phyloP scores from a whole-genome alignment of 2,888 invertebrate species.

The Thyatira batis region DNA sequence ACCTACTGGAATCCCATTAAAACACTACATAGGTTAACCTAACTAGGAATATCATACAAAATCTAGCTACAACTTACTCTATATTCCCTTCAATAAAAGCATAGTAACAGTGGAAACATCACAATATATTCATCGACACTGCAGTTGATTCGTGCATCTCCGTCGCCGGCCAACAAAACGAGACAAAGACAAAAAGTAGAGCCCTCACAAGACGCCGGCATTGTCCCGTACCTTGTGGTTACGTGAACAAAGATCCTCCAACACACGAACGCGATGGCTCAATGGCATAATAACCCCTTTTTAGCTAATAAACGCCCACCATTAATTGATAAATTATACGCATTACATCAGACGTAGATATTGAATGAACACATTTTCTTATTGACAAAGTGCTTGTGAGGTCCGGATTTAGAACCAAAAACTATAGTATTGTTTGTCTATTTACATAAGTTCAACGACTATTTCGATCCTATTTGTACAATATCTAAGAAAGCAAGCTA shows the following conservation, averaged over 20 bases:
- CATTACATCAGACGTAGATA: neutral
- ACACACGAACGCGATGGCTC: conserved; percentile 40
- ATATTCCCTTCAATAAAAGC: too few relatives aligned
- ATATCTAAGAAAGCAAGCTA: too few relatives aligned
- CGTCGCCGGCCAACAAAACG: conserved; percentile 39
- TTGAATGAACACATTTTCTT: neutral
- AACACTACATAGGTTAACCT: too few relatives aligned
- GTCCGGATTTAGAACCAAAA: neutral
- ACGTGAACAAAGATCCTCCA: conserved; percentile 37
- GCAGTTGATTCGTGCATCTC: conserved; percentile 46
- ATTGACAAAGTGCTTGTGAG: neutral
- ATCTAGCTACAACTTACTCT: too few relatives aligned
- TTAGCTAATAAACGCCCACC: conserved; percentile 54
- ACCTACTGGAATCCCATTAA: too few relatives aligned
- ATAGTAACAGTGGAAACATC: conserved; percentile 7
- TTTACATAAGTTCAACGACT: too few relatives aligned
- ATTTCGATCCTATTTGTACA: too few relatives aligned
- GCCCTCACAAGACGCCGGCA: conserved; percentile 59
- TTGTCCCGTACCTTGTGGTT: conserved; percentile 31
- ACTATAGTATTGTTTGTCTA: too few relatives aligned
- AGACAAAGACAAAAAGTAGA: conserved; percentile 60
- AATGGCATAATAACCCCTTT: conserved; percentile 40
- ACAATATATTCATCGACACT: conserved; percentile 19
- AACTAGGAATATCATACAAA: too few relatives aligned
- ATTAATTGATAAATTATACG: conserved; percentile 10